Evolutionary conservation across 2,113 vertebrate genomes (phyloP).

Genomic region (Colinus virginianus): DNA sequence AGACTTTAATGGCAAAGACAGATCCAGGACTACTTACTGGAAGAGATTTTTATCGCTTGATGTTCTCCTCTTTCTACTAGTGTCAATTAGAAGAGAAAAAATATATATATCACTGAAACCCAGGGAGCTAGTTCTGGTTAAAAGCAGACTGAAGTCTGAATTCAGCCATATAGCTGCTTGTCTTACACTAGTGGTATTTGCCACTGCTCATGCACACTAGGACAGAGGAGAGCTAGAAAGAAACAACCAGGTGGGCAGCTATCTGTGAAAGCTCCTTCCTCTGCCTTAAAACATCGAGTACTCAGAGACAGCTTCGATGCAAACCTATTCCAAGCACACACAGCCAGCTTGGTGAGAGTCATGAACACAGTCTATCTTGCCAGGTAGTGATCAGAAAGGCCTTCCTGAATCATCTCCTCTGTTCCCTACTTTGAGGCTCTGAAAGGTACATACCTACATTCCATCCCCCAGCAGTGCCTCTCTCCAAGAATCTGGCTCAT

Average conservation of each 20-base stretch:
- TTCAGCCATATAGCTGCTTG: not conserved
- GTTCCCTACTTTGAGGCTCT: not conserved
- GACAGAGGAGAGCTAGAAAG: not conserved
- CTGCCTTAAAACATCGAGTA: rapidly evolving
- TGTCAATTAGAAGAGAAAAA: not conserved
- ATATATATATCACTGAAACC: not conserved
- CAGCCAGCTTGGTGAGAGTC: not conserved
- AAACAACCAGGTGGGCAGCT: not conserved
- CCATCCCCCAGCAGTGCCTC: not conserved
- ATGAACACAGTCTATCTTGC: not conserved
- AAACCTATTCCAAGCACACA: not conserved
- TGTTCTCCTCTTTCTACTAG: not conserved
- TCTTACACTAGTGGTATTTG: not conserved
- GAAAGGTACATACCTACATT: not conserved
- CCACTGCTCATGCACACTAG: not conserved
- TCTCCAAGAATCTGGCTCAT: not conserved
- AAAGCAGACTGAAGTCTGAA: not conserved
- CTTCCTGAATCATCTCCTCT: not conserved
- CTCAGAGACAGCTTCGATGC: not conserved
- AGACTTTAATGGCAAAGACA: conserved; percentile 38
- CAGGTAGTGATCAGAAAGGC: not conserved
- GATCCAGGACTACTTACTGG: not conserved
- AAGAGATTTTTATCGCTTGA: conserved; percentile 39
- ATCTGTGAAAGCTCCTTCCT: not conserved
- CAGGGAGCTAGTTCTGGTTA: not conserved